Conservation (phyloP, 2,113 vertebrate species). For the Rhineura floridana region DNA sequence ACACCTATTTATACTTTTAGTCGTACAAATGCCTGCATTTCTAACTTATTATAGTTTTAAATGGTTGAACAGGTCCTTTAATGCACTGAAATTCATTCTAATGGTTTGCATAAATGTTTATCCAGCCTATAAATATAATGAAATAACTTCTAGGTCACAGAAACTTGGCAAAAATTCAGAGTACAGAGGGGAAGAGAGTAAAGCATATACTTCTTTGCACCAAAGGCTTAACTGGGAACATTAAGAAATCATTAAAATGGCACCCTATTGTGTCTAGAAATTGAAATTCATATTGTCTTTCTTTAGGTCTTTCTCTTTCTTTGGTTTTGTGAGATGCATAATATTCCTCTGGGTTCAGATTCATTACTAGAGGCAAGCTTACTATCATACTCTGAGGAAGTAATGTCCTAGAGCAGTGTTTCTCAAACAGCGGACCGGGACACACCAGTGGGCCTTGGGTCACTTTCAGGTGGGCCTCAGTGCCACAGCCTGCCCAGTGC, state of each 20-base stretch:
- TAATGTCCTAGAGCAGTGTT: no score
- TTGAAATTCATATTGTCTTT: slow-evolving; percentile 48
- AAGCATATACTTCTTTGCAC: background rate
- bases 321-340: slow-evolving; percentile 7
- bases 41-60: slow-evolving; percentile 43
- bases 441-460: no score
- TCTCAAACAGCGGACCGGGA: no score
- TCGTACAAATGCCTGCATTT: slow-evolving; percentile 28
- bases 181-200: background rate
- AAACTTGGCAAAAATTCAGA: slow-evolving; percentile 45
- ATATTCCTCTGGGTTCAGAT: background rate
- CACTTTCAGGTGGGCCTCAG: no score
- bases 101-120: slow-evolving; percentile 58
- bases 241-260: slow-evolving; percentile 62
- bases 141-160: slow-evolving; percentile 42
- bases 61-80: slow-evolving; percentile 35
- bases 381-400: background rate
- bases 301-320: slow-evolving; percentile 10
- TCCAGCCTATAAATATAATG: slow-evolving; percentile 41
- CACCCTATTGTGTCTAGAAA: slow-evolving; percentile 45
- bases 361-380: background rate
- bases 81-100: slow-evolving; percentile 58
- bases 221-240: background rate
- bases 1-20: slow-evolving; percentile 12
- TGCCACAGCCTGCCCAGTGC: no score